Evolutionary conservation across 1,140 invertebrate genomes (phyloP).

Genomic region (Cyrtorhinus lividipennis): DNA sequence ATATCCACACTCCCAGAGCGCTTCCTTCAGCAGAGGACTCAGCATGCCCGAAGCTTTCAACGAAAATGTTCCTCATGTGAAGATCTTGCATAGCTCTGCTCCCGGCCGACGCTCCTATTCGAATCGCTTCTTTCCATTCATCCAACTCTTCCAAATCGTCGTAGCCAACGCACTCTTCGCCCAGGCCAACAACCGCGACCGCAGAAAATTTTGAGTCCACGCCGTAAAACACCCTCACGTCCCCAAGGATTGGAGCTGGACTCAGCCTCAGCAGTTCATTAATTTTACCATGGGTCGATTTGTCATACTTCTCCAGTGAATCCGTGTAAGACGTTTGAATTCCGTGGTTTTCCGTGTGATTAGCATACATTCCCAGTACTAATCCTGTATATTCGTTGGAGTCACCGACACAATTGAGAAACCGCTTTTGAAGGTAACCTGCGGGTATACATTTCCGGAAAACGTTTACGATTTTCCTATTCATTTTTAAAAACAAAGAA

Average conservation of each 20-base stretch:
- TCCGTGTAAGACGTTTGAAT: neutral
- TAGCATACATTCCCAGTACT: neutral
- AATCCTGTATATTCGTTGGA: neutral
- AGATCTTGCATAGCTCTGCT: constrained; percentile 30
- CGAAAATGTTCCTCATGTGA: constrained; percentile 30
- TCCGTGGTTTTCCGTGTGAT: neutral
- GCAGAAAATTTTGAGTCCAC: constrained; percentile 30
- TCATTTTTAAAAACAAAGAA: too few relatives aligned
- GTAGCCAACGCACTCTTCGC: constrained; percentile 30
- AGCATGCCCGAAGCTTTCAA: constrained; percentile 38
- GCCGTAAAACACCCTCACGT: constrained; percentile 32
- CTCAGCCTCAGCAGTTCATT: neutral
- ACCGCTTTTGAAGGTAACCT: neutral
- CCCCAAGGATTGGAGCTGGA: constrained; percentile 32
- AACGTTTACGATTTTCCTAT: neutral
- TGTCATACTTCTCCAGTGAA: neutral
- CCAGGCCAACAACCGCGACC: constrained; percentile 35
- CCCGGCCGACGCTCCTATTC: constrained; percentile 34
- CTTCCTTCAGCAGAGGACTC: constrained; percentile 39
- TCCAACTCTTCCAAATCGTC: constrained; percentile 35
- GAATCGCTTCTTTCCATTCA: constrained; percentile 33
- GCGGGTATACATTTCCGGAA: neutral
- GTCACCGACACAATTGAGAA: neutral
- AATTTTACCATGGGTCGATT: neutral
- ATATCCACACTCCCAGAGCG: constrained; percentile 31